Conservation (phyloP, 2,888 invertebrate species). For the Caenorhabditis doughertyi region DNA sequence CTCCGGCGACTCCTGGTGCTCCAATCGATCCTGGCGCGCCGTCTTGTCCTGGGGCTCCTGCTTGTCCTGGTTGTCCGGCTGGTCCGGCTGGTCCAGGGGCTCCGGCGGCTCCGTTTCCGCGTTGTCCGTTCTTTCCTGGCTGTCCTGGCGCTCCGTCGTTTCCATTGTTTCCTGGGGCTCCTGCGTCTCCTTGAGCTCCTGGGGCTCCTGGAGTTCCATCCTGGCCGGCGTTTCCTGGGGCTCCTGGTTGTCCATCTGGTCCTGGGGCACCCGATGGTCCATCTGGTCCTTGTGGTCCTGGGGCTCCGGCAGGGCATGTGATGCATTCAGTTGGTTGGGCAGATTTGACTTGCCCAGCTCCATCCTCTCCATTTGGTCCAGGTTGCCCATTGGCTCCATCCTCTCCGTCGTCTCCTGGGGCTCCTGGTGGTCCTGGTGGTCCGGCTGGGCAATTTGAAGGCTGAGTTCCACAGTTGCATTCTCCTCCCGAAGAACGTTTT, state of each 20-base stretch:
- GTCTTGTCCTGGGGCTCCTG: slow-evolving; percentile 30
- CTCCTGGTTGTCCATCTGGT: slow-evolving; percentile 54
- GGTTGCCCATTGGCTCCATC: slow-evolving; percentile 53
- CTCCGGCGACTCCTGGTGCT: slow-evolving; percentile 45
- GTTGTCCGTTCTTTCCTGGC: slow-evolving; percentile 44
- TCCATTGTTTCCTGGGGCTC: slow-evolving; percentile 49
- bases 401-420: slow-evolving; percentile 49
- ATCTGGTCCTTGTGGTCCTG: slow-evolving; percentile 64
- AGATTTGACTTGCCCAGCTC: background rate
- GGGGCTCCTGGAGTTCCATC: slow-evolving; percentile 39
- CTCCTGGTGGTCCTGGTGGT: slow-evolving; percentile 65
- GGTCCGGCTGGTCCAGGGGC: slow-evolving; percentile 48
- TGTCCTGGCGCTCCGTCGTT: slow-evolving; percentile 30
- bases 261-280: slow-evolving; percentile 55
- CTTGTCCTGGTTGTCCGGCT: slow-evolving; percentile 14
- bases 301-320: slow-evolving; percentile 52
- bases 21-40: slow-evolving; percentile 44
- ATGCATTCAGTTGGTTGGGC: slow-evolving; percentile 41
- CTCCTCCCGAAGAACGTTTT: slow-evolving; percentile 18
- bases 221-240: slow-evolving; percentile 19
- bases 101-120: slow-evolving; percentile 44
- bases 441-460: slow-evolving; percentile 57
- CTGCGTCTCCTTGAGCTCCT: slow-evolving; percentile 48
- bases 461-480: slow-evolving; percentile 62
- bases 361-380: slow-evolving; percentile 51